Evolutionary conservation across 2,797 vertebrate species (phyloP), one percentile per base, ranked within the genome.

Genomic region (Phyllotis vaccarum): DNA sequence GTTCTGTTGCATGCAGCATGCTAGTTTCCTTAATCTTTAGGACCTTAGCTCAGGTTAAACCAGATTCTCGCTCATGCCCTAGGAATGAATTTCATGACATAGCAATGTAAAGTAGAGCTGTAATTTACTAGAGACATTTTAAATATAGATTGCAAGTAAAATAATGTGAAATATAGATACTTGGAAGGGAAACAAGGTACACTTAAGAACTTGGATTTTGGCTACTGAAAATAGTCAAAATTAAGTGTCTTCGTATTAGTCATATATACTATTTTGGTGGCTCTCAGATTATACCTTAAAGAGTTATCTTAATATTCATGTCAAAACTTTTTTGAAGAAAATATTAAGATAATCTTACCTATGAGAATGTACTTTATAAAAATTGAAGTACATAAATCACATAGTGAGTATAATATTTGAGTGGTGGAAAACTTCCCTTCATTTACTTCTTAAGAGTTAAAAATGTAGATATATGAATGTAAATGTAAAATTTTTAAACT

Each of bases 401-500:
- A 6, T 70, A 86, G 27, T 56, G 27, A 83, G 60, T 54, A 78
- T 64, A 34, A 78, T 49, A 82, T 46, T 68, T 75, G 60, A 3
- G 2, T 75, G 58, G 6, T 68, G 0, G 16, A 17, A 10, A 80
- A 74, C 1, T 66, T 5, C 74, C 4, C 75, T 34, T 46, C 81
- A 37, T 60, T 90, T 58, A 40, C 62, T 43, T 89, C 90, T 52
- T 83, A 72, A 31, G 68, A 21, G 60, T 34, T 76, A 82, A 94
- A 43, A 74, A 43, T 24, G 22, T 43, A 74, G 37, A 13, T 24
- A 43, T 43, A 11, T 43, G 8, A 68, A 83, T 78, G 22, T 11
- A 34, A 94, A 89, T 94, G 79, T 1, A 64, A 82, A 94, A 52
- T 54, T 88, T 86, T 94, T 16, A 86, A 82, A 90, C 0, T 86